Conservation (phyloP, 2,113 vertebrate species). For the Pimephales promelas region DNA sequence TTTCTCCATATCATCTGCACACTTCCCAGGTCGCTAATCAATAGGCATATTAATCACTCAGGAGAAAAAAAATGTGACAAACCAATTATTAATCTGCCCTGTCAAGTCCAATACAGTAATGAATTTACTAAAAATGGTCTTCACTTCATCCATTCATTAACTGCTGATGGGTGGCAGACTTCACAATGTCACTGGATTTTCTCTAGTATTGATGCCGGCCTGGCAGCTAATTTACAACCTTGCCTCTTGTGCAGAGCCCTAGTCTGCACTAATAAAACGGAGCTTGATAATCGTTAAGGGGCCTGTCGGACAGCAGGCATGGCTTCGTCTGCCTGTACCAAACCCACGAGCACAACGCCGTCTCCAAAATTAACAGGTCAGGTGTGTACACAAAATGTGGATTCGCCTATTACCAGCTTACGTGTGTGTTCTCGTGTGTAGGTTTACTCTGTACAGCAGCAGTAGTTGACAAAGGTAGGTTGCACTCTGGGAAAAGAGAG, state of each 20-base stretch:
- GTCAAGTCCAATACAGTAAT: conserved; percentile 82
- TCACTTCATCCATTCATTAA: conserved; percentile 84
- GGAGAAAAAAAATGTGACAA: conserved; percentile 75
- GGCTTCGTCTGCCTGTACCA: conserved; percentile 40
- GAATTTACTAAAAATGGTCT: conserved; percentile 81
- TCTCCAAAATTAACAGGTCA: conserved; percentile 35
- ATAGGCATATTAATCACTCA: conserved; percentile 82
- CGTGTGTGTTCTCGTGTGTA: conserved; percentile 6
- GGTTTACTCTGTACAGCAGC: conserved; percentile 26
- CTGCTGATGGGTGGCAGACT: conserved; percentile 82
- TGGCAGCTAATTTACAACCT: conserved; percentile 70
- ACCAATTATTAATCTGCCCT: conserved; percentile 84
- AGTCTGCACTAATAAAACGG: conserved; percentile 63
- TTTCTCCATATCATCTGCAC: conserved; percentile 63
- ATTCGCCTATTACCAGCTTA: conserved; percentile 30
- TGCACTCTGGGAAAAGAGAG: conserved; percentile 33
- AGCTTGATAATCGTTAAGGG: conserved; percentile 63
- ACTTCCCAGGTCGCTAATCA: conserved; percentile 71
- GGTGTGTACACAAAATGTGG: conserved; percentile 34
- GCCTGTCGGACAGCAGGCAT: conserved; percentile 54
- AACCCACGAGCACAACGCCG: conserved; percentile 40
- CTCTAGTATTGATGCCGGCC: conserved; percentile 72
- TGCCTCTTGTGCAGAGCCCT: conserved; percentile 53
- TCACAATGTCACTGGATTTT: conserved; percentile 80
- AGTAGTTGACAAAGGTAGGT: conserved; percentile 29